Evolutionary conservation across 2,113 vertebrate genomes (phyloP).

Genomic region (Dicerorhinus sumatrensis): DNA sequence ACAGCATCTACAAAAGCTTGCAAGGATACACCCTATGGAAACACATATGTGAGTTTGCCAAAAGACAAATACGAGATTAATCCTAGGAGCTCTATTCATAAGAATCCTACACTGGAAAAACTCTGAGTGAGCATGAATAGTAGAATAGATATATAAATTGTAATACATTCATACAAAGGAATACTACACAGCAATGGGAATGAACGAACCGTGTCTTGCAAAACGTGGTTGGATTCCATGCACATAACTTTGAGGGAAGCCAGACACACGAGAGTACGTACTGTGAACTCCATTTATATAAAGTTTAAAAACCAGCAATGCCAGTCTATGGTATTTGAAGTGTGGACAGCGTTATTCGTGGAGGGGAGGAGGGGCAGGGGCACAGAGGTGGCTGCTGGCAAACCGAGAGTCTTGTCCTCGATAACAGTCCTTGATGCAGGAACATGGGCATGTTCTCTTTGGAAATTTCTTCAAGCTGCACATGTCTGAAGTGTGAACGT

Average conservation of each 20-base stretch:
- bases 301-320: background rate
- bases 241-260: background rate
- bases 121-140: background rate
- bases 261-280: background rate
- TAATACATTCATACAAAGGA: background rate
- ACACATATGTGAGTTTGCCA: accelerated
- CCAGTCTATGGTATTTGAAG: background rate
- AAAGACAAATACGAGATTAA: background rate
- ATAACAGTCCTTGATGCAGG: background rate
- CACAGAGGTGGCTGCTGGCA: background rate
- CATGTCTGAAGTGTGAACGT: background rate
- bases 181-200: background rate
- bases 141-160: background rate
- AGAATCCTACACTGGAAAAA: background rate
- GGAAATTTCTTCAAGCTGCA: background rate
- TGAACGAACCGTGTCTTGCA: background rate
- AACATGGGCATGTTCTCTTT: background rate
- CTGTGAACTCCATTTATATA: background rate
- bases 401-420: background rate
- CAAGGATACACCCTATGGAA: background rate
- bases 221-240: background rate
- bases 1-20: background rate
- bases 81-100: background rate
- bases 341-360: background rate
- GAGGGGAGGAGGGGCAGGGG: no score